Conservation (phyloP, 2,888 invertebrate species). For the Dynastes hyllus region DNA sequence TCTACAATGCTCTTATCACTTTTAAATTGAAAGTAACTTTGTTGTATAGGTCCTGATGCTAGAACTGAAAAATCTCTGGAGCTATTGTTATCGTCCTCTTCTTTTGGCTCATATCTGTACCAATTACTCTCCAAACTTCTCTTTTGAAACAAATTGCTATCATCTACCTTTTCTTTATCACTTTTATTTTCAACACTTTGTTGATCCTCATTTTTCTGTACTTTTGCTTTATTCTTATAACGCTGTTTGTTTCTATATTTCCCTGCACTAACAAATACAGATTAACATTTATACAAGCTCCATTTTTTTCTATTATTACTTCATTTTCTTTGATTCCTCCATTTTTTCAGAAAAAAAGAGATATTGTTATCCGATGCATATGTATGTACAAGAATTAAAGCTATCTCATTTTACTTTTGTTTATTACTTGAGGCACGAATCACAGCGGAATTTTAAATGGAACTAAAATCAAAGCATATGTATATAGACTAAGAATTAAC, state of each 20-base stretch:
- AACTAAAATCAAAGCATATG: neutral
- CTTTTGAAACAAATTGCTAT: conserved; percentile 39
- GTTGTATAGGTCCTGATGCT: conserved; percentile 58
- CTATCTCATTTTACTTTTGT: neutral
- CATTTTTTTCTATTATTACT: conserved; percentile 21
- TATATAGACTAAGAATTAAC: neutral
- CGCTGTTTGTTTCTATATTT: conserved; percentile 51
- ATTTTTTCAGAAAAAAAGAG: conserved; percentile 19
- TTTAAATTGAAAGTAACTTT: conserved; percentile 60
- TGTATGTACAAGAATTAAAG: neutral
- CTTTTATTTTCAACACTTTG: neutral
- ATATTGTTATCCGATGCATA: neutral
- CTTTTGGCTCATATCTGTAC: conserved; percentile 56
- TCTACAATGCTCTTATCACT: conserved; percentile 55
- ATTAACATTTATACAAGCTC: conserved; percentile 10
- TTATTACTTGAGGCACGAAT: conserved; percentile 21
- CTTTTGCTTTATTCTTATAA: conserved; percentile 48
- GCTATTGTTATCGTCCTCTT: conserved; percentile 52
- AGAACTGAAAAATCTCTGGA: conserved; percentile 57
- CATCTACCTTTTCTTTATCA: conserved; percentile 47
- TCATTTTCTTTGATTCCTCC: conserved; percentile 49
- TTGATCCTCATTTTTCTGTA: conserved; percentile 28
- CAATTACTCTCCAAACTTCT: conserved; percentile 56
- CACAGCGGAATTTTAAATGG: conserved; percentile 3
- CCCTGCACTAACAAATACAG: conserved; percentile 41